phyloP scores from a whole-genome alignment of 2,797 vertebrate genomes.

The Limosa lapponica region DNA sequence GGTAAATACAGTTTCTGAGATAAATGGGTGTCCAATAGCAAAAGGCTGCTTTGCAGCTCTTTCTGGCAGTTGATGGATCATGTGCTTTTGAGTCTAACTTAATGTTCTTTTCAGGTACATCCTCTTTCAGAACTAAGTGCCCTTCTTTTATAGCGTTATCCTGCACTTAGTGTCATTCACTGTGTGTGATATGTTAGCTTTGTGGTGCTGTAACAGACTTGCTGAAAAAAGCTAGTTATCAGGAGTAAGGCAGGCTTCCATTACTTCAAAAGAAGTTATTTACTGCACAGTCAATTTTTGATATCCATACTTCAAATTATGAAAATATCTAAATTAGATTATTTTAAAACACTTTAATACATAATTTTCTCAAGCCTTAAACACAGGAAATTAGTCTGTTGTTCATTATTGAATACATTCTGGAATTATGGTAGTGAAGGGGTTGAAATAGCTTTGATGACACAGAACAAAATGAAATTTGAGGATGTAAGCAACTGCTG shows the following conservation, averaged over 20 bases:
- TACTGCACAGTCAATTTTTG: background rate
- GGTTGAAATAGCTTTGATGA: background rate
- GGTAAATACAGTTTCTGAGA: background rate
- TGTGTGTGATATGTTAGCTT: background rate
- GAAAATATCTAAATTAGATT: background rate
- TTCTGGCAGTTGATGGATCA: background rate
- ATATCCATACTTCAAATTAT: background rate
- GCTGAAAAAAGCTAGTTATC: background rate
- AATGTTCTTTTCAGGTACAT: background rate
- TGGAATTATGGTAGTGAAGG: background rate
- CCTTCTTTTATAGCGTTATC: background rate
- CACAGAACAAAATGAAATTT: background rate
- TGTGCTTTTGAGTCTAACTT: background rate
- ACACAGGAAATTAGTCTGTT: background rate
- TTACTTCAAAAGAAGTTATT: background rate
- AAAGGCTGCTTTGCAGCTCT: background rate
- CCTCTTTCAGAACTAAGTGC: background rate
- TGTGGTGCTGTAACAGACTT: background rate
- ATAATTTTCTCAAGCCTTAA: background rate
- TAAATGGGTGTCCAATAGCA: background rate
- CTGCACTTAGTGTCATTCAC: background rate
- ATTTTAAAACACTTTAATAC: background rate
- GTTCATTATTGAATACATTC: background rate
- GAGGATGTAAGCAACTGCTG: background rate
- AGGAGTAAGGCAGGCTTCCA: background rate